Base-by-base conservation (phyloP, 2,888 invertebrate genomes). In the Ditula angustiorana region DNA sequence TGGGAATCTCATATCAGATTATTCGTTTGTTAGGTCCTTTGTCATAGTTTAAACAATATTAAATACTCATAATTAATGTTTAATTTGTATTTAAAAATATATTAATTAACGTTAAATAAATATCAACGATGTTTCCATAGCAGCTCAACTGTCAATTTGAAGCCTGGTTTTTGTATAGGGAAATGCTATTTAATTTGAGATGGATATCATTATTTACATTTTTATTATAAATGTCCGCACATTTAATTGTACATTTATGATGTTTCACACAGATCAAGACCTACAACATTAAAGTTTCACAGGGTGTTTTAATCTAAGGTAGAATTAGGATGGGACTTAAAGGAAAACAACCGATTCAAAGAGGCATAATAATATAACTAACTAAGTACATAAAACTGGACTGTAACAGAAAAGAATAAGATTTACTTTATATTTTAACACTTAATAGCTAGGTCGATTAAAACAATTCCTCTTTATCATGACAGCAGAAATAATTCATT, bases 291-390 rank as follows among this genome's bases (percentile, higher is more conserved):
- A 75, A 83, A 70, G 74, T 83, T 82, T 84, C 88, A 92, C 92
- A 92, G 92, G 92, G 92, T 92, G 88, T 87, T 88, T 87, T 86
- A 87, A 87, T 85, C 82, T 92, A 91, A 90, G 91, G 82, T 92
- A 92, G 90, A 81, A 78, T 87, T 88, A 90, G 88, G 86, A 82
- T 72, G 80, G 85, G 67, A 69, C 64, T 67, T 70, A 70, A 74
- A 69, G 67, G 70, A 71, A 67, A 69, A 68, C 65, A 69, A 66
- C 2, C 21, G 52, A 21, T 52, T 44, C 23, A 65, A 44, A 58
- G 76, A 73, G 76, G 78, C 77, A 78, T 66, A 55, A 62, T 33
- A 26, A 63, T 55, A 60, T 52, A 61, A 66, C 30, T 47, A n/a
- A n/a, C n/a, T 24, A 67, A 33, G 28, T 33, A 47, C 33, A 56